Conservation (phyloP, 2,797 vertebrate species). For the Fratercula arctica region DNA sequence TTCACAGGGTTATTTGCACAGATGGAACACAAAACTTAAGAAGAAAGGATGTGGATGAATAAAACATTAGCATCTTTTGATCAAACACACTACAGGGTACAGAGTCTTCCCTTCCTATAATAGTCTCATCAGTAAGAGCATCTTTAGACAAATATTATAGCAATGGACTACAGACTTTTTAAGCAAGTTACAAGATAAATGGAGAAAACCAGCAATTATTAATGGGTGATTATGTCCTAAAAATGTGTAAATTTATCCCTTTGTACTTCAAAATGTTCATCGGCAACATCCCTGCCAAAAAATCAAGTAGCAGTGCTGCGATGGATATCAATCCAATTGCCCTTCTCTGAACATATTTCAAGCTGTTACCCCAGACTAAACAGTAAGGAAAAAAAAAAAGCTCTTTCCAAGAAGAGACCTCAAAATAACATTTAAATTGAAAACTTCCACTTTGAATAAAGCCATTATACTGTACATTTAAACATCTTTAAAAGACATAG, state of each 20-base stretch:
- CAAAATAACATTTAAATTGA: conserved; percentile 19
- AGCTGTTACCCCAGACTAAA: neutral
- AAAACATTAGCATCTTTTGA: conserved; percentile 65
- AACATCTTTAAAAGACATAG: conserved; percentile 58
- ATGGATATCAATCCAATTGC: neutral
- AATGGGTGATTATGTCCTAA: conserved; percentile 53
- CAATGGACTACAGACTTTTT: conserved; percentile 65
- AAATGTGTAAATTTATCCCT: conserved; percentile 43
- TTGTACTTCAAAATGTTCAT: neutral
- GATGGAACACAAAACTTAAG: conserved; percentile 71
- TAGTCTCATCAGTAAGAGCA: conserved; percentile 60
- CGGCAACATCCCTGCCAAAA: conserved; percentile 32
- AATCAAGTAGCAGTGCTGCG: neutral
- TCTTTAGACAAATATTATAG: conserved; percentile 67
- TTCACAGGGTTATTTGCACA: conserved; percentile 71
- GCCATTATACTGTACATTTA: conserved; percentile 51
- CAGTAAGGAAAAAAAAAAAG: neutral
- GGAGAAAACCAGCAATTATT: conserved; percentile 62
- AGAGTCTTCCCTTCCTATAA: conserved; percentile 64
- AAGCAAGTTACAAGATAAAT: conserved; percentile 71
- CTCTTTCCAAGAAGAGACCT: conserved; percentile 32
- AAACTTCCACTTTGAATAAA: conserved; percentile 29
- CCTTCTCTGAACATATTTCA: neutral
- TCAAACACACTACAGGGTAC: conserved; percentile 69
- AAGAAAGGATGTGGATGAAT: conserved; percentile 62